A percentile compares a stretch with the other conserved stretches of the same genome.
Conservation (phyloP, 2,888 invertebrate genomes). For the Acanthoscelides obtectus region DNA sequence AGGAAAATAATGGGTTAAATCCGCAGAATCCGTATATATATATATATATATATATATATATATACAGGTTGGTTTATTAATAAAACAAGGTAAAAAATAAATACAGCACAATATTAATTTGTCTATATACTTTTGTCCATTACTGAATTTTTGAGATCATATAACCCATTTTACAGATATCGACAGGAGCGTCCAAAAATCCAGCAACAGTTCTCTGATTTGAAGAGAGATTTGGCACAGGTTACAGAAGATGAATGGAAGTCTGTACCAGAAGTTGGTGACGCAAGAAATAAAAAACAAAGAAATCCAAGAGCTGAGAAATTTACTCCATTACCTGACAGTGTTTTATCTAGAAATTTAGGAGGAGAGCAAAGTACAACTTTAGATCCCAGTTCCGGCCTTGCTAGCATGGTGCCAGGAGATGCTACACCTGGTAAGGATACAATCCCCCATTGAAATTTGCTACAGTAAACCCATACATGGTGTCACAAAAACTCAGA, state of each 20-base stretch:
- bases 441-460: too few species aligned
- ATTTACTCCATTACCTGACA: slow-evolving; percentile 96
- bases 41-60: too few species aligned
- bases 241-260: slow-evolving; percentile 95
- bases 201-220: slow-evolving; percentile 95
- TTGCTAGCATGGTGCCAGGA: slow-evolving; percentile 85
- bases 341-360: slow-evolving; percentile 80
- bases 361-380: slow-evolving; percentile 76
- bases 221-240: slow-evolving; percentile 74
- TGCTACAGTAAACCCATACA: too few species aligned
- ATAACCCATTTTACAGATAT: slow-evolving; percentile 57
- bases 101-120: too few species aligned
- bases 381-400: slow-evolving; percentile 79
- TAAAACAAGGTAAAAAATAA: too few species aligned
- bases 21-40: too few species aligned
- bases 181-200: slow-evolving; percentile 76
- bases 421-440: slow-evolving; percentile 68
- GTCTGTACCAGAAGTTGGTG: slow-evolving; percentile 98
- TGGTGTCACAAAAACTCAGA: too few species aligned
- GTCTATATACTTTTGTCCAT: too few species aligned
- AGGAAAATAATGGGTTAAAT: too few species aligned
- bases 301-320: slow-evolving; percentile 93
- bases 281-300: slow-evolving; percentile 93
- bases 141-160: too few species aligned
- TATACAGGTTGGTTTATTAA: too few species aligned